A percentile compares a stretch with the other conserved stretches of the same genome.
phyloP scores from a whole-genome alignment of 2,113 vertebrate genomes.

The Tupaia tana region DNA sequence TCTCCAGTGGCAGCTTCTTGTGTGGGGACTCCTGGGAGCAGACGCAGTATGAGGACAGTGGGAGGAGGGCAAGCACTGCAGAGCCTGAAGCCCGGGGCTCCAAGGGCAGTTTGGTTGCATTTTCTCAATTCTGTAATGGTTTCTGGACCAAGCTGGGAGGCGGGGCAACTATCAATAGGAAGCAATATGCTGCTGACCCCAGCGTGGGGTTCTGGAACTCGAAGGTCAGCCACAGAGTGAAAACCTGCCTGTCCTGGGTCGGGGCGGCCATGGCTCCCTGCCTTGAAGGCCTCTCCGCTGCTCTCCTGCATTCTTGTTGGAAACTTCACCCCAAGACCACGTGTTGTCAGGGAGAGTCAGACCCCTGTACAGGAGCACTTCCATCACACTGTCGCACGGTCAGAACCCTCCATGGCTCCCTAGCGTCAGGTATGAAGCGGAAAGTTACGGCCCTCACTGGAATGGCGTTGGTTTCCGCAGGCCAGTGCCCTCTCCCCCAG shows the following conservation, averaged over 20 bases:
- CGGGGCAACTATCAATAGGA: background rate
- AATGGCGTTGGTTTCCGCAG: accelerated
- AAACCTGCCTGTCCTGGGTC: background rate
- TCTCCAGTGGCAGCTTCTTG: accelerated
- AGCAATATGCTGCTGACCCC: background rate
- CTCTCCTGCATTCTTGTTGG: background rate
- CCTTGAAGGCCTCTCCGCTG: accelerated
- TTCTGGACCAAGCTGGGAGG: background rate
- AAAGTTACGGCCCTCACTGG: background rate
- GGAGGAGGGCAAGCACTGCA: background rate
- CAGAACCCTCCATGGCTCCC: background rate
- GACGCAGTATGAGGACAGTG: background rate
- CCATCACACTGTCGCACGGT: accelerated
- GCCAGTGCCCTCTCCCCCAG: accelerated
- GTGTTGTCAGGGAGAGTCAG: accelerated
- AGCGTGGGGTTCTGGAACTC: no score
- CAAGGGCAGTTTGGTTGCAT: accelerated
- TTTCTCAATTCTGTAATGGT: background rate
- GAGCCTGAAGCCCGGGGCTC: accelerated
- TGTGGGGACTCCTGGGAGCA: background rate
- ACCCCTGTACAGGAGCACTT: accelerated
- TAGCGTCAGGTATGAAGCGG: accelerated
- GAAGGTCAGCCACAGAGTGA: background rate
- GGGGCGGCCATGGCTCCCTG: background rate
- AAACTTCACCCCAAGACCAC: background rate